Evolutionary conservation across 2,113 vertebrate genomes (phyloP), one percentile per base, ranked within the genome.

Genomic region (Apus apus): DNA sequence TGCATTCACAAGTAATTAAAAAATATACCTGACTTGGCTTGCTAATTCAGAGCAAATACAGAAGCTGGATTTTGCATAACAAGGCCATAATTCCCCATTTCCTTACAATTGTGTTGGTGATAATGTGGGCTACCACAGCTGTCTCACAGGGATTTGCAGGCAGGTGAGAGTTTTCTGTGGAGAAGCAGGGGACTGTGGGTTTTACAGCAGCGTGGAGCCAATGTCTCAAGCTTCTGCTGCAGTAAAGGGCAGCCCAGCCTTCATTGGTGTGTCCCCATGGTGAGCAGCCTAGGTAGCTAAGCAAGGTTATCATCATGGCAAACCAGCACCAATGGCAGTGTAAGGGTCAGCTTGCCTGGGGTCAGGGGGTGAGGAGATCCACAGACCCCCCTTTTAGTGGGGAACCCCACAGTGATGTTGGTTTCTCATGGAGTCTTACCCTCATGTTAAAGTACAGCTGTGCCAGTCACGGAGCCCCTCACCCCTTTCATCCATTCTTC

Each of bases 181-280:
- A 46, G 51, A 86, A 8, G 13, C 8, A 74, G 76, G 62, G 38
- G 53, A 36, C 36, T 34, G 13, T 18, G 81, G 30, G 2, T 85
- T 91, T 93, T 65, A n/a, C 5, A 15, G 53, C 1, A 2, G 8
- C 8, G 0, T 40, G 72, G 45, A 48, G 45, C 29, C 1, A 1
- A 5, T 23, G 20, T 32, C 45, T 57, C 20, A 40, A 10, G 34
- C 36, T 81, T n/a, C 46, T 74, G 73, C 61, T 75, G 40, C 45
- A 70, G 66, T 9, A 75, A 54, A 54, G 74, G 36, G 36, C 26
- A 57, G 21, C 67, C 30, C 50, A 30, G 0, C 17, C 50, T 73
- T 72, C 13, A 1, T 0, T 80, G 68, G 9, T 74, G 43, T 0
- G 0, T n/a, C n/a, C 6, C 17, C 22, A 1, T 2, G 34, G 26